Conservation (phyloP, 2,888 invertebrate genomes). For the Drosophila aldrichi region DNA sequence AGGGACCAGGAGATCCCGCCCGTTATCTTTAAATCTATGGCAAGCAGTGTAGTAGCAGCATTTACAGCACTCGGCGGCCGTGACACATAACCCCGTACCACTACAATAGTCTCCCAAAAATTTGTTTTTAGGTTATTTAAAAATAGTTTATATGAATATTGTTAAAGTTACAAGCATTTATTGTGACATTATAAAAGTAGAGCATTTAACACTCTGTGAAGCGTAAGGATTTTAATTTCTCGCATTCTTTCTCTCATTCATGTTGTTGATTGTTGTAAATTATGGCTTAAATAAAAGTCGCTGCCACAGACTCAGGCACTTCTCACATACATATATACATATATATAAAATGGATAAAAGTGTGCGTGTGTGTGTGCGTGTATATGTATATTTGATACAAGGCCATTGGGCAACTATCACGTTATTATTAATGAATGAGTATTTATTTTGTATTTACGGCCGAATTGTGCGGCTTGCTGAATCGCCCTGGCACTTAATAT, state of each 20-base stretch:
- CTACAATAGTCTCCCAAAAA: too few species aligned
- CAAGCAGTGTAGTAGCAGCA: too few species aligned
- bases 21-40: too few species aligned
- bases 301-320: slow-evolving; percentile 35
- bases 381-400: slow-evolving; percentile 32
- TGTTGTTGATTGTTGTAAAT: slow-evolving; percentile 65
- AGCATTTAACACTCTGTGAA: slow-evolving; percentile 44
- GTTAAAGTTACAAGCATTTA: neutral
- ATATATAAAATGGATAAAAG: neutral
- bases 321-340: neutral
- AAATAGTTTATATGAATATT: too few species aligned
- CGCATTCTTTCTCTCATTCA: slow-evolving; percentile 18
- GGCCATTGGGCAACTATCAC: slow-evolving; percentile 67
- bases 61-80: too few species aligned
- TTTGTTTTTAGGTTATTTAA: neutral
- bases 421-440: slow-evolving; percentile 80
- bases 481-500: slow-evolving; percentile 34
- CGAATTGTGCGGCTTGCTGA: slow-evolving; percentile 58
- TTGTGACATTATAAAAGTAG: slow-evolving; percentile 4
- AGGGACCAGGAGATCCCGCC: too few species aligned
- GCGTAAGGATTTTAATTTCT: slow-evolving; percentile 41
- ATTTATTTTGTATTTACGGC: slow-evolving; percentile 79
- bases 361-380: slow-evolving; percentile 8
- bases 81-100: too few species aligned
- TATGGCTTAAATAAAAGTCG: slow-evolving; percentile 74